phyloP scores from a whole-genome alignment of 2,113 vertebrate species.

The Calidris pugnax region DNA sequence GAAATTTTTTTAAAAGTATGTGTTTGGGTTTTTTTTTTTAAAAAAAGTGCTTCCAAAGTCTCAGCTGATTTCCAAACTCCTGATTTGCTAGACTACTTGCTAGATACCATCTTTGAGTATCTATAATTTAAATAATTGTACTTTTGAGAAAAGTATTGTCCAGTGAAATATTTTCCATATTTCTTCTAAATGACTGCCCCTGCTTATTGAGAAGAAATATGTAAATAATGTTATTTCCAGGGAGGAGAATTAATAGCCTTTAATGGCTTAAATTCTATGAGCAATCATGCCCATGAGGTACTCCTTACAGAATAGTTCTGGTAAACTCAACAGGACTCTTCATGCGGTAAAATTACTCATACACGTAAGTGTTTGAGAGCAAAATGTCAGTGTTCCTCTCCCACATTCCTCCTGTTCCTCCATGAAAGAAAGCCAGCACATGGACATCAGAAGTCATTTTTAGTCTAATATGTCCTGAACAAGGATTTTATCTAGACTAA shows the following conservation, averaged over 20 bases:
- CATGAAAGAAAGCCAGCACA: background rate
- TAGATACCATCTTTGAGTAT: background rate
- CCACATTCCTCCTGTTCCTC: background rate
- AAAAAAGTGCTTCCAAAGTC: background rate
- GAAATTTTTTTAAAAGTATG: background rate
- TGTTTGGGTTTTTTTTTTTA: background rate
- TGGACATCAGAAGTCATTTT: background rate
- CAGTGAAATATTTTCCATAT: background rate
- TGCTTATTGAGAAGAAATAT: background rate
- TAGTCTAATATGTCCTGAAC: background rate
- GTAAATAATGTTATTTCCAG: background rate
- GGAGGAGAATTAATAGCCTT: background rate
- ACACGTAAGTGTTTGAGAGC: background rate
- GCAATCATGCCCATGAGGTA: background rate
- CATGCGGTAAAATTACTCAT: background rate
- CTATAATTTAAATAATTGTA: background rate
- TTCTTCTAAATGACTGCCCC: background rate
- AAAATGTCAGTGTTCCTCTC: background rate
- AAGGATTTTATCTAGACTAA: slow-evolving; percentile 40
- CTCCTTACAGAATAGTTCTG: background rate
- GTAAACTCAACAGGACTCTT: background rate
- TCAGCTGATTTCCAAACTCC: slow-evolving; percentile 2
- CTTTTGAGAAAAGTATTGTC: background rate
- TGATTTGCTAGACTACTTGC: background rate
- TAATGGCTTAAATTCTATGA: background rate